Base-by-base conservation (phyloP, 2,797 vertebrate species). In the Myoxocephalus aenaeus region DNA sequence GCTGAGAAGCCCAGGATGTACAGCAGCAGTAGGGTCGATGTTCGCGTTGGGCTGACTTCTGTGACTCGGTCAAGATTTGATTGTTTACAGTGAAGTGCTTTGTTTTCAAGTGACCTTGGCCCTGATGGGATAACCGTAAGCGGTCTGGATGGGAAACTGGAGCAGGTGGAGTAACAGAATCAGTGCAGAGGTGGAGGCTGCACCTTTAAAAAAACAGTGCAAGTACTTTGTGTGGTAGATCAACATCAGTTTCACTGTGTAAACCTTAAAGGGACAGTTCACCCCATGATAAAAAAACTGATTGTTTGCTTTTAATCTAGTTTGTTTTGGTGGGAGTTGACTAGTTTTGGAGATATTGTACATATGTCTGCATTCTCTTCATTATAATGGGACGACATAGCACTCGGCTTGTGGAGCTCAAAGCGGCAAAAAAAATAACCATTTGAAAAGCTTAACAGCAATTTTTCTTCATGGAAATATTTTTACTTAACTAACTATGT, bases 91-190 rank as follows among this genome's bases (percentile, higher is more conserved):
- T 85, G 77, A 87, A 77, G 75, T 90, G 83, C 84, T 88, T 90
- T 91, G 75, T 82, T 90, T 87, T 91, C 46, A 93, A 93, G 90
- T 93, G 92, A 88, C 90, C 92, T 92, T 92, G 86, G 77, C 83
- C 83, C 85, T 64, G 74, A 80, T 63, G 77, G 82, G 75, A 82
- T 88, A 72, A 46, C 72, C 78, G 40, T 85, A 59, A 58, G 51
- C 75, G 74, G 61, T 90, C 57, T 71, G 25, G 67, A 69, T 81
- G 53, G 80, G 73, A 42, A 54, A 50, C n/a, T 42, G 51, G 66
- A 65, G 69, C 54, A 65, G 68, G 50, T 79, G 51, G 61, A 83
- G 46, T 59, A 34, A 83, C 7, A 38, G 29, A 78, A 68, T 54
- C 54, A 27, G 56, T 73, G 73, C 74, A 84, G 54, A 77, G 15